Evolutionary conservation across 1,140 invertebrate genomes (phyloP).

Genomic region (Neodiprion virginianus): DNA sequence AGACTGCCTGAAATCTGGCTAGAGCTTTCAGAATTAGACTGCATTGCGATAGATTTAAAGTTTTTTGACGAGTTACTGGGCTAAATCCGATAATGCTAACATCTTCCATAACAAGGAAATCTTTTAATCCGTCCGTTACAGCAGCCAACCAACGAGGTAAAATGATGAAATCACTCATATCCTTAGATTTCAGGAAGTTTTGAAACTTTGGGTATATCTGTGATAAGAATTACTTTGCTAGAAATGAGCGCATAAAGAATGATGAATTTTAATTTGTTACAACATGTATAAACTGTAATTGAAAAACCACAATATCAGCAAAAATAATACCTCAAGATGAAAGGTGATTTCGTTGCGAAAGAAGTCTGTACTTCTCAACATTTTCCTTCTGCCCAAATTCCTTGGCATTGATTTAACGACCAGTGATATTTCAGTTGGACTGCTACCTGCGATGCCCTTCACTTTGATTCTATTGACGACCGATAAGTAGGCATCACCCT

Average conservation of each 20-base stretch:
- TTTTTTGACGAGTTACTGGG: constrained; percentile 59
- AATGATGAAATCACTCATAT: constrained; percentile 32
- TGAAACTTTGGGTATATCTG: constrained; percentile 48
- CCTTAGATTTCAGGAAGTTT: constrained; percentile 43
- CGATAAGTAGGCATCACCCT: constrained; percentile 69
- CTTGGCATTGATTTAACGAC: constrained; percentile 71
- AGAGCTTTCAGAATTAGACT: constrained; percentile 65
- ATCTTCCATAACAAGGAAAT: constrained; percentile 73
- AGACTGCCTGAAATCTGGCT: constrained; percentile 73
- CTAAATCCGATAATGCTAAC: constrained; percentile 64
- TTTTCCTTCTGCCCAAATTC: constrained; percentile 67
- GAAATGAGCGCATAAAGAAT: too few species aligned
- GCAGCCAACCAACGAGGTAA: constrained; percentile 62
- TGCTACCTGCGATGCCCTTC: constrained; percentile 44
- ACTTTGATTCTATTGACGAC: constrained; percentile 63
- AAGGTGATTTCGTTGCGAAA: constrained; percentile 74
- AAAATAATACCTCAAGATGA: constrained; percentile 64
- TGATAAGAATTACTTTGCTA: constrained; percentile 19
- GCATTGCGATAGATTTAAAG: constrained; percentile 62
- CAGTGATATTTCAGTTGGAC: constrained; percentile 54
- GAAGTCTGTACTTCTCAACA: constrained; percentile 70
- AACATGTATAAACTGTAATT: constrained; percentile 53
- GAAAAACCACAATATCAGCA: not conserved
- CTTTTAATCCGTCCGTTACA: constrained; percentile 67
- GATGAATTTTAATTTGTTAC: constrained; percentile 39